phyloP scores from a whole-genome alignment of 2,113 vertebrate species.

The Pyxicephalus adspersus region DNA sequence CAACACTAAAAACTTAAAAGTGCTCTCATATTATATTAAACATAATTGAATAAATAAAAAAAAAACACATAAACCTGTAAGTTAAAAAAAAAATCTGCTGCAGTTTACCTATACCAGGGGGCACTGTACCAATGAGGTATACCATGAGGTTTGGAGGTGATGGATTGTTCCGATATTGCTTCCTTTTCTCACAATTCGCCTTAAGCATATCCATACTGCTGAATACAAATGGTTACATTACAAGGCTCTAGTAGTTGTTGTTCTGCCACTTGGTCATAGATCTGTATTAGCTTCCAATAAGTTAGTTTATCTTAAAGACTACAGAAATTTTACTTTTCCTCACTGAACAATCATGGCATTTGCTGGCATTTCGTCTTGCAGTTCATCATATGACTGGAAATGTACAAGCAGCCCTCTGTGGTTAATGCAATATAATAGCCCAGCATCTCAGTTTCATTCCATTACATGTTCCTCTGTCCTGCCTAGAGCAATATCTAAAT shows the following conservation, averaged over 20 bases:
- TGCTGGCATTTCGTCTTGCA: slow-evolving; percentile 30
- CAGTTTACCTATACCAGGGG: neutral
- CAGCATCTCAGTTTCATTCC: slow-evolving; percentile 48
- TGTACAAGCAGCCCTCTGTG: slow-evolving; percentile 50
- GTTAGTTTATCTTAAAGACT: slow-evolving; percentile 53
- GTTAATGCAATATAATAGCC: slow-evolving; percentile 50
- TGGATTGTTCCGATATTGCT: slow-evolving; percentile 18
- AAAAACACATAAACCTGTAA: neutral
- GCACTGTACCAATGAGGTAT: neutral
- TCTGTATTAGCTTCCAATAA: slow-evolving; percentile 51
- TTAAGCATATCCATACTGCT: neutral
- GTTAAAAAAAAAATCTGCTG: slow-evolving; percentile 15
- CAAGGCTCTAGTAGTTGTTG: slow-evolving; percentile 24
- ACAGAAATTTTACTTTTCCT: slow-evolving; percentile 44
- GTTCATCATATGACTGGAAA: slow-evolving; percentile 49
- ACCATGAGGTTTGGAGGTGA: neutral
- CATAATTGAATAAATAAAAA: neutral
- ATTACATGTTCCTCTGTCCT: slow-evolving; percentile 42
- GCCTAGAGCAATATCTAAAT: slow-evolving; percentile 49
- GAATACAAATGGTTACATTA: slow-evolving; percentile 33
- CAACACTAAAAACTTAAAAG: too few species aligned
- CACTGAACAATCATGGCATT: slow-evolving; percentile 50
- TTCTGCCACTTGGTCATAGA: slow-evolving; percentile 31
- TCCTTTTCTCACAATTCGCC: slow-evolving; percentile 11
- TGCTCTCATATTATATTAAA: neutral